Base-by-base conservation (phyloP, 2,797 vertebrate species). In the Bufotes viridis region DNA sequence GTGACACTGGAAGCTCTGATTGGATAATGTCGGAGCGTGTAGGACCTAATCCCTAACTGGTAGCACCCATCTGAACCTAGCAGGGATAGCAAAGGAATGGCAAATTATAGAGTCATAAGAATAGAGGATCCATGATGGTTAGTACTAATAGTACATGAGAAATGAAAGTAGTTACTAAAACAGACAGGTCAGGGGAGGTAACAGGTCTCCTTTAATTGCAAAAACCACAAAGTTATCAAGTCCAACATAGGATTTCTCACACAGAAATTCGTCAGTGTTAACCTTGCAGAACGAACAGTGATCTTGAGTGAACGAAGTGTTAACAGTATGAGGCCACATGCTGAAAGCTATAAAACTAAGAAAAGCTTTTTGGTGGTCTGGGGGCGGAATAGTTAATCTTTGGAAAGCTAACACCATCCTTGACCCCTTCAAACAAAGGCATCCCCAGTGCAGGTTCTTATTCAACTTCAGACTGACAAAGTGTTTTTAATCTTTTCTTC, bases 401-500 rank as follows among this genome's bases (percentile, higher is more conserved):
- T 76, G 70, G 49, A 60, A 61, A 7, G 4, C 15, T 0, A 0
- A 88, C 92, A 84, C 93, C 91, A 91, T 95, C 95, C 95, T 95
- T 97, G 96, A 96, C 95, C 94, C 90, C 90, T 89, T 84, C 67
- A 63, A 83, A 94, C 91, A 88, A 90, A 74, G 94, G 95, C 92
- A 93, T 97, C 96, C 96, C 96, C 93, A 90, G 95, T 95, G 96
- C 97, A 95, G 95, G 95, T 98, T 97, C 97, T 97, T 97, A 97
- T 97, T 98, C 97, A 97, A 96, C 97, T 96, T 97, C 95, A 96
- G 96, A 97, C 97, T 98, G 97, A 98, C 97, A 97, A 96, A 96
- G 96, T 97, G 97, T 97, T 98, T 99, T 99, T 99, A 98, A 99
- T 99, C 98, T 99, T 97, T 98, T 96, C 96, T 96, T 96, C 95